Base-by-base conservation (phyloP, 2,113 vertebrate species). In the Ginglymostoma cirratum region DNA sequence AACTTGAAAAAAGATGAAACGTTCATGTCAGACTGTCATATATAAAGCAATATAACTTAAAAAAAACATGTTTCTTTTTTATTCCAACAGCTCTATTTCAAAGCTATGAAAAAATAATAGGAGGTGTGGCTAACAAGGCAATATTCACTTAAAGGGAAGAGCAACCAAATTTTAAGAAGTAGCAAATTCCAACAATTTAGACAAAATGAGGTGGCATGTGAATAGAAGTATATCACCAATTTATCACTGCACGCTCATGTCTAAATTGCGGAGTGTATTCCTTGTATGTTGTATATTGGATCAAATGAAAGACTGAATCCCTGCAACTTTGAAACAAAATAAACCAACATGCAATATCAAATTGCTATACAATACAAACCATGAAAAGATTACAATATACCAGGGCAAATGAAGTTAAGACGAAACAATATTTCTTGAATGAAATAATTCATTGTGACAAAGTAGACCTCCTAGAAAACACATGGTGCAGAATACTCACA, bases 1-100 rank as follows among this genome's bases (percentile, higher is more conserved):
- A 34, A 72, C 67, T 72, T 72, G 55, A 94, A 70, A 95, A 95
- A 70, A 30, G 48, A 48, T 45, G 94, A 95, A 95, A 72, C n/a
- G 38, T 94, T 24, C 93, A 45, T 42, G 94, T 70, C 42, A 95
- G 14, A 30, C 94, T 95, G 67, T 72, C 27, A 72, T 45, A 45
- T 42, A 72, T 30, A 76, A 95, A 95, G 94, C 76, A 76, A 52
- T 72, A 48, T 45, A 95, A 95, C 67, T 72, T 27, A 52, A 30
- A 94, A 24, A 94, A 69, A 72, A 95, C 93, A 72, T 52, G 69
- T 95, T 95, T 95, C 45, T 42, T 52, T 34, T 48, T 45, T 70
- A 34, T 70, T 48, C 24, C 67, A 95, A 95, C 67, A 72, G 69
- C 45, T 95, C 42, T 42, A 95, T 72, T 52, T 72, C 94, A 72